Base-by-base conservation (phyloP, 2,113 vertebrate genomes). In the Stictonetta naevosa region DNA sequence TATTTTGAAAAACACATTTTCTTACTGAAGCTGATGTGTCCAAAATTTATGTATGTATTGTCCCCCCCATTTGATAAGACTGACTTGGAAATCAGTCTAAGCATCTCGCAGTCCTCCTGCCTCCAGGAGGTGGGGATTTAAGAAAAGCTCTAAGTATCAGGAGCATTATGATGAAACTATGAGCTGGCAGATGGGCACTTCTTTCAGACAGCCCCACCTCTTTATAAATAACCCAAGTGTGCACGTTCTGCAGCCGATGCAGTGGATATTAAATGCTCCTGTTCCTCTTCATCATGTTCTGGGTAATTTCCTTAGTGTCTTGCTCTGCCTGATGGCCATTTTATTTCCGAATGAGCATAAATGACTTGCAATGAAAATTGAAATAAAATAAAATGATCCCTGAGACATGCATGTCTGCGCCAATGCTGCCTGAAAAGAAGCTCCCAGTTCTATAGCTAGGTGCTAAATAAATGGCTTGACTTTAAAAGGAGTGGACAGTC, bases 241-340 rank as follows among this genome's bases (percentile, higher is more conserved):
- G 53, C 10, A 5, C 3, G 3, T 88, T 83, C 60, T 14, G n/a
- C 64, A 11, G 2, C 38, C 56, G 34, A 34, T 92, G 53, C 64
- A 64, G 31, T 72, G 92, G 44, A 60, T 83, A 31, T 14, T 68
- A 74, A 56, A 62, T 82, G 33, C 79, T 86, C 8, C 68, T 78
- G 21, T 34, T 71, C 38, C 55, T 90, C 42, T 91, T 77, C 63
- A 58, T 94, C 90, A 75, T 78, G 80, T 83, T 93, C 89, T 87
- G 78, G 81, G 50, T 90, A 89, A 95, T 96, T 95, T 90, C 84
- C 63, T 83, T 90, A 46, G 87, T 93, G 59, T 91, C 15, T 40
- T 77, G 31, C 34, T 91, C 75, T 91, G 67, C 55, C 53, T 59
- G 36, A 85, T 89, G 77, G 42, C 60, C 53, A 34, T 95, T 96